These are phyloP conservation scores for Meloidogyne floridensis DNA, from an alignment of 1,140 invertebrate species.

Conservation along the genomic window DNA sequence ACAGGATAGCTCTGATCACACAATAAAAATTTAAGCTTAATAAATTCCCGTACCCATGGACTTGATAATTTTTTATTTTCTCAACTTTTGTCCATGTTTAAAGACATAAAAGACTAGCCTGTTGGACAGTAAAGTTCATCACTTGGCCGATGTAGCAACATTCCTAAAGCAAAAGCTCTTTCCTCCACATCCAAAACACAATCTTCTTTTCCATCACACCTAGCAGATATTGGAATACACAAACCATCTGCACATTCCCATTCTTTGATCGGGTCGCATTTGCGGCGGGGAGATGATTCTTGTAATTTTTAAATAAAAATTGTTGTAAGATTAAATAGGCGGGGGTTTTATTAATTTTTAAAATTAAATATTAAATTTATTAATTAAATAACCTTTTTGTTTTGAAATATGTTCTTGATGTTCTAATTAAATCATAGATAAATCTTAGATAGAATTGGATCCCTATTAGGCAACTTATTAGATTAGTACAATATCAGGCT, in stretches of 20 bases:
- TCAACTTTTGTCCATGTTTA: background rate
- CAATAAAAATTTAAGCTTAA: too few species aligned
- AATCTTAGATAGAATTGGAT: too few species aligned
- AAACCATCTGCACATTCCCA: constrained; percentile 35
- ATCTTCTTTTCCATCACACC: constrained; percentile 30
- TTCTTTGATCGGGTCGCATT: constrained; percentile 14
- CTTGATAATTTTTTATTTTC: too few species aligned
- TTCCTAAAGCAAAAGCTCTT: background rate
- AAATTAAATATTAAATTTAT: too few species aligned
- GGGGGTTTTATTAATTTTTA: background rate
- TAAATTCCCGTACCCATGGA: too few species aligned
- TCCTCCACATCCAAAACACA: constrained; percentile 20
- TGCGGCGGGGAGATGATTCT: constrained; percentile 15
- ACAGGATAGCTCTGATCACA: too few species aligned
- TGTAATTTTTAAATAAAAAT: background rate
- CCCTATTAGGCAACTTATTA: too few species aligned
- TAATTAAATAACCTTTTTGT: too few species aligned
- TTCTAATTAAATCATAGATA: too few species aligned
- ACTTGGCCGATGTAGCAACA: constrained; percentile 14
- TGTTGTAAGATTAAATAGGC: background rate
- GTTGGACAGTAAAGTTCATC: constrained; percentile 32
- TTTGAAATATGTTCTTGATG: too few species aligned
- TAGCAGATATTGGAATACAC: constrained; percentile 21
- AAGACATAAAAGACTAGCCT: background rate
- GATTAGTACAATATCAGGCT: too few species aligned